These are phyloP conservation scores for Ciconia boyciana DNA, from an alignment of 2,113 vertebrate genomes.

Conservation along the genomic window DNA sequence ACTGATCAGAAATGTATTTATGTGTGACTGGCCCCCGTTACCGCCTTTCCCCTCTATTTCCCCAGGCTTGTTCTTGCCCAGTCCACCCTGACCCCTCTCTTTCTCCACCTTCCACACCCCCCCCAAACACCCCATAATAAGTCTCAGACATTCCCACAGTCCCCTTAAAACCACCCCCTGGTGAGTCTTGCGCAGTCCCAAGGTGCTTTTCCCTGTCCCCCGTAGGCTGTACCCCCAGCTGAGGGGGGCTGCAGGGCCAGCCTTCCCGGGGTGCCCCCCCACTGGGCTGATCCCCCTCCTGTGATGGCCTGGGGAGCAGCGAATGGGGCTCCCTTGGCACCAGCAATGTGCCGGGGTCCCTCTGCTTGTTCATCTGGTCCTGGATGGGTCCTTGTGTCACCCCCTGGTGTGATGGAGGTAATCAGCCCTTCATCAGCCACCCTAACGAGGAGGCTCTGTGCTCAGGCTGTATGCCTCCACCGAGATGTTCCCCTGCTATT, in stretches of 20 bases:
- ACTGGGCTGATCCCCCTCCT: neutral
- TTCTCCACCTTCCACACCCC: neutral
- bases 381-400: neutral
- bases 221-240: neutral
- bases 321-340: neutral
- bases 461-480: neutral
- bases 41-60: neutral
- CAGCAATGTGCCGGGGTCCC: neutral
- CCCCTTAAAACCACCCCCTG: neutral
- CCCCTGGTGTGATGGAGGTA: neutral
- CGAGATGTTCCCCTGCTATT: neutral
- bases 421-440: neutral
- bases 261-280: neutral
- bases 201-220: neutral
- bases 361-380: neutral
- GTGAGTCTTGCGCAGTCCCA: neutral
- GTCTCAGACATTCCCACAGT: neutral
- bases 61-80: neutral
- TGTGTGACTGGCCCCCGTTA: neutral
- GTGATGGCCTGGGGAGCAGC: neutral
- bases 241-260: neutral
- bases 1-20: neutral
- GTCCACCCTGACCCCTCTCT: neutral
- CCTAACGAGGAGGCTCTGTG: neutral
- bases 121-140: neutral